A percentile compares a stretch with the other conserved stretches of the same genome.
Evolutionary conservation across 2,113 vertebrate species (phyloP).

Genomic region (Syngnathus typhle): DNA sequence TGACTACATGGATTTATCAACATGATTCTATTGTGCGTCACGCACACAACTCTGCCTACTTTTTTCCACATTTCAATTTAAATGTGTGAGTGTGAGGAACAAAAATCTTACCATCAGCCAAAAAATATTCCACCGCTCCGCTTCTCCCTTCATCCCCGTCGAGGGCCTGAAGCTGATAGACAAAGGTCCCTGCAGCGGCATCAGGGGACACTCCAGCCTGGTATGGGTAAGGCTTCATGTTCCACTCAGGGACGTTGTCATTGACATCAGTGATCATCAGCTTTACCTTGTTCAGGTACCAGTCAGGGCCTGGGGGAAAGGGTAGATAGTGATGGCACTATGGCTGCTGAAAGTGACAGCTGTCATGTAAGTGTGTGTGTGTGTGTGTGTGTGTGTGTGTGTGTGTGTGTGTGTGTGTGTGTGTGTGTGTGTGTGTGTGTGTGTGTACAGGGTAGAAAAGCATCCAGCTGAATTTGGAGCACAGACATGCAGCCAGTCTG

Average conservation of each 20-base stretch:
- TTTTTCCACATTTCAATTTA: neutral
- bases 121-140: constrained; percentile 81
- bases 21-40: constrained; percentile 17
- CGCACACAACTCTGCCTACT: constrained; percentile 27
- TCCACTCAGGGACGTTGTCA: constrained; percentile 81
- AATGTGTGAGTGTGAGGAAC: neutral
- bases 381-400: no score
- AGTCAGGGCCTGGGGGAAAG: constrained; percentile 60
- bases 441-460: constrained; percentile 13
- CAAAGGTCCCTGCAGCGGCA: constrained; percentile 66
- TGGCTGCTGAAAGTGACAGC: constrained; percentile 62
- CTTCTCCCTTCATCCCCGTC: constrained; percentile 78
- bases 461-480: constrained; percentile 27
- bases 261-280: constrained; percentile 80
- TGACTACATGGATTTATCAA: constrained; percentile 40
- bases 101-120: constrained; percentile 78
- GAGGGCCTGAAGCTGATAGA: constrained; percentile 78
- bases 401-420: no score
- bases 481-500: neutral
- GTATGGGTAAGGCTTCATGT: constrained; percentile 80
- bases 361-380: constrained; percentile 50
- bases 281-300: constrained; percentile 78
- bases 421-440: neutral
- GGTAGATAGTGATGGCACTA: constrained; percentile 39
- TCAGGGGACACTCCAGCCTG: constrained; percentile 75